A percentile compares a stretch with the other conserved stretches of the same genome.
Evolutionary conservation across 2,888 invertebrate genomes (phyloP).

Genomic region (Tenthredo livida): DNA sequence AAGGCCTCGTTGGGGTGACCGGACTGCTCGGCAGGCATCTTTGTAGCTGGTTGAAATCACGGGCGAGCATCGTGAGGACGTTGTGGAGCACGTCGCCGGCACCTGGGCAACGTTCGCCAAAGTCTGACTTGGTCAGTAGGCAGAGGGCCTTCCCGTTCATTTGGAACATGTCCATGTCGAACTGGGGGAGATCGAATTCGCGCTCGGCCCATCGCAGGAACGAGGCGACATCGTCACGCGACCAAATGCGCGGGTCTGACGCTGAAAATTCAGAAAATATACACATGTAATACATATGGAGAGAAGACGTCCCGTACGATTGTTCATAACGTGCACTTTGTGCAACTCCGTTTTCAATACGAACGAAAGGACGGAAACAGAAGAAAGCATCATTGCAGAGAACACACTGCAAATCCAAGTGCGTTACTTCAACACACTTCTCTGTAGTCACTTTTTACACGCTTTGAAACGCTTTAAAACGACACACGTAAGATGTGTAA

Average conservation of each 20-base stretch:
- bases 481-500: too few species aligned
- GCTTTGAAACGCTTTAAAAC: too few species aligned
- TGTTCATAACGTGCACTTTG: not conserved
- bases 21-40: conserved; percentile 90
- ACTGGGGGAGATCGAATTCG: conserved; percentile 94
- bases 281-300: not conserved
- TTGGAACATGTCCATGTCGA: conserved; percentile 96
- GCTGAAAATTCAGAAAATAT: conserved; percentile 77
- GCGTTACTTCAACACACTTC: too few species aligned
- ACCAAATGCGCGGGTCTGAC: conserved; percentile 94
- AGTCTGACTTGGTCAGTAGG: conserved; percentile 92
- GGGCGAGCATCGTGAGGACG: conserved; percentile 92
- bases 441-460: too few species aligned
- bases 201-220: conserved; percentile 95
- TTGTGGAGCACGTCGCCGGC: conserved; percentile 97
- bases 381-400: not conserved
- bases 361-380: not conserved
- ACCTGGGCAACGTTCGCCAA: conserved; percentile 94
- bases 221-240: conserved; percentile 91
- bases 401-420: too few species aligned
- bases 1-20: conserved; percentile 88
- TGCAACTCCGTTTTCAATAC: not conserved
- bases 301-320: not conserved
- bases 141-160: conserved; percentile 98
- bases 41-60: conserved; percentile 89